Percentiles rank a stretch among this genome's conserved stretches.
These are phyloP conservation scores for Gavialis gangeticus DNA, from an alignment of 2,113 vertebrate genomes.

Conservation along the genomic window DNA sequence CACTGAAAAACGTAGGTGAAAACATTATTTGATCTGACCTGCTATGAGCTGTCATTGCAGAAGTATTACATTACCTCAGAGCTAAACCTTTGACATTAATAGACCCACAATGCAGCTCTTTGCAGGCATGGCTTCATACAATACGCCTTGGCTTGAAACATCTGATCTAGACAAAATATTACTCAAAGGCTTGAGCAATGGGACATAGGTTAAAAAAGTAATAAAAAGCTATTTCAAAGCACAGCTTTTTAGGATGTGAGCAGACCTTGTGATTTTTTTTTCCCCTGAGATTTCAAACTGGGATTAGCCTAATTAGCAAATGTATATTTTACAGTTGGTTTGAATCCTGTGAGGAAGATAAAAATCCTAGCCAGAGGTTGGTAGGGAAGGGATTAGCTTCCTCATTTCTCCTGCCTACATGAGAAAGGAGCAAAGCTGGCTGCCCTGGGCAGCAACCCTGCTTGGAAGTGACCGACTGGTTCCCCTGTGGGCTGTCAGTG, in stretches of 20 bases:
- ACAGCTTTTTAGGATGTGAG: background rate
- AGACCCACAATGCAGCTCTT: background rate
- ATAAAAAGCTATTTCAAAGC: background rate
- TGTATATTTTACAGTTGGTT: background rate
- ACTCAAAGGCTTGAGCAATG: background rate
- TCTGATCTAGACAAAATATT: background rate
- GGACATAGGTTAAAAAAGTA: background rate
- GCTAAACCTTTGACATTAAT: background rate
- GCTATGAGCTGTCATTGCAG: background rate
- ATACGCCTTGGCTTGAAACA: too few species aligned
- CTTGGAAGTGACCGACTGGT: too few species aligned
- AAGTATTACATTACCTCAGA: constrained; percentile 49
- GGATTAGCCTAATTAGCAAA: background rate
- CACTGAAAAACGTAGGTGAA: too few species aligned
- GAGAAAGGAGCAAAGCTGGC: too few species aligned
- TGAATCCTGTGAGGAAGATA: background rate
- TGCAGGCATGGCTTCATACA: background rate
- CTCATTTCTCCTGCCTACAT: too few species aligned
- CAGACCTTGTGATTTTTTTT: background rate
- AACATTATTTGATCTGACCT: too few species aligned
- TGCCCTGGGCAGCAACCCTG: too few species aligned
- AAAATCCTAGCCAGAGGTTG: background rate
- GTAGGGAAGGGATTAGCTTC: background rate
- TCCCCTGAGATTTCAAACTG: background rate
- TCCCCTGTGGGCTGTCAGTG: too few species aligned